Conservation (phyloP, 1,140 invertebrate genomes). For the Heterodera carotae region DNA sequence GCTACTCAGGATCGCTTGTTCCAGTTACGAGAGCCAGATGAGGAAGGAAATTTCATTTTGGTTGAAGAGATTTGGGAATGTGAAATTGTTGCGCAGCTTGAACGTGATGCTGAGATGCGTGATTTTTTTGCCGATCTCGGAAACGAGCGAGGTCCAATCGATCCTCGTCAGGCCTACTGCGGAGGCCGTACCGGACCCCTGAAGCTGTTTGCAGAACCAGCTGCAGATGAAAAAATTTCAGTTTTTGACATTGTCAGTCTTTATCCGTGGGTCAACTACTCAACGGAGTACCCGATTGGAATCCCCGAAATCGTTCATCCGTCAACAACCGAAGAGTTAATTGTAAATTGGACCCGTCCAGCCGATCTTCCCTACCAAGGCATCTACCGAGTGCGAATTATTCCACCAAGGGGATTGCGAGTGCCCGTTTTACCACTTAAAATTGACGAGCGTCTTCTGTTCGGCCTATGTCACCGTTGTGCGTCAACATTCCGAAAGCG, state of each 20-base stretch:
- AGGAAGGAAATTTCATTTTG: background rate
- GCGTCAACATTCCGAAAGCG: background rate
- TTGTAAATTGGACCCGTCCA: background rate
- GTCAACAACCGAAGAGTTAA: background rate
- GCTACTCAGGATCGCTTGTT: background rate
- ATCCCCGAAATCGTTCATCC: background rate
- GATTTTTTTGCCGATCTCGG: too few species aligned
- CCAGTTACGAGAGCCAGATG: background rate
- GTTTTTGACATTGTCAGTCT: background rate
- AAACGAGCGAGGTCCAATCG: too few species aligned
- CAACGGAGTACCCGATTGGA: background rate
- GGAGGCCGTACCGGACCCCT: too few species aligned
- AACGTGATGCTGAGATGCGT: too few species aligned
- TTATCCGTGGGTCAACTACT: background rate
- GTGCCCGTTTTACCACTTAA: background rate
- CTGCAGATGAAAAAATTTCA: too few species aligned
- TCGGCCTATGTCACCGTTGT: background rate
- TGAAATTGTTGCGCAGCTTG: background rate
- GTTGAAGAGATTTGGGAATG: conserved; percentile 2
- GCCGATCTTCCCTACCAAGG: background rate
- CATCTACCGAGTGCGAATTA: background rate
- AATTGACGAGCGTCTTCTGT: background rate
- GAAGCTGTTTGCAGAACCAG: too few species aligned
- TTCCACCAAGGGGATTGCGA: background rate
- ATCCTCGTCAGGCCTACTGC: too few species aligned